Conservation (phyloP, 2,113 vertebrate species). For the Megaceryle torquata region DNA sequence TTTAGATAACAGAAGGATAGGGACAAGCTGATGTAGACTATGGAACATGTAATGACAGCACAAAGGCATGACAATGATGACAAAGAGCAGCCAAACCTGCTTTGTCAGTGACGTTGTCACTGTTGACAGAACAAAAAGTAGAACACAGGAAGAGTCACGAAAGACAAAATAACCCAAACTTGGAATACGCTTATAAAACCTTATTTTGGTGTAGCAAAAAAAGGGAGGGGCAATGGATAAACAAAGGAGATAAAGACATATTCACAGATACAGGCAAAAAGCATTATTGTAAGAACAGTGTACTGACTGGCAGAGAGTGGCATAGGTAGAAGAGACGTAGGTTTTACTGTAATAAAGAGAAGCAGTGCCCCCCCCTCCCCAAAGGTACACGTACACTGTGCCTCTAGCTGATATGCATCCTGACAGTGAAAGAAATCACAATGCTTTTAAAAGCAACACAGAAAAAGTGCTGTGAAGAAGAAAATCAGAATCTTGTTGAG, state of each 20-base stretch:
- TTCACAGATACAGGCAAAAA: background rate
- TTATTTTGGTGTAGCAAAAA: background rate
- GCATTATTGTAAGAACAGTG: background rate
- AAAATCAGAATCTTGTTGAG: background rate
- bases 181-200: background rate
- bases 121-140: background rate
- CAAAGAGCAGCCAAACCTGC: background rate
- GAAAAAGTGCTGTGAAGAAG: background rate
- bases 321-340: background rate
- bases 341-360: background rate
- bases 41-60: background rate
- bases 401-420: background rate
- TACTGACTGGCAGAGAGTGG: background rate
- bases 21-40: background rate
- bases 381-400: background rate
- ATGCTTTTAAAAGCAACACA: background rate
- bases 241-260: background rate
- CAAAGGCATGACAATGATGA: background rate
- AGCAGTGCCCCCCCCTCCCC: fast-evolving
- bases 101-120: background rate
- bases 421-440: background rate
- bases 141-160: background rate
- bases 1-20: background rate
- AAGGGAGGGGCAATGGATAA: background rate
- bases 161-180: background rate